Percentiles rank a stretch among this genome's conserved stretches.
phyloP scores from a whole-genome alignment of 2,888 invertebrate genomes.

The Netelia inedita region DNA sequence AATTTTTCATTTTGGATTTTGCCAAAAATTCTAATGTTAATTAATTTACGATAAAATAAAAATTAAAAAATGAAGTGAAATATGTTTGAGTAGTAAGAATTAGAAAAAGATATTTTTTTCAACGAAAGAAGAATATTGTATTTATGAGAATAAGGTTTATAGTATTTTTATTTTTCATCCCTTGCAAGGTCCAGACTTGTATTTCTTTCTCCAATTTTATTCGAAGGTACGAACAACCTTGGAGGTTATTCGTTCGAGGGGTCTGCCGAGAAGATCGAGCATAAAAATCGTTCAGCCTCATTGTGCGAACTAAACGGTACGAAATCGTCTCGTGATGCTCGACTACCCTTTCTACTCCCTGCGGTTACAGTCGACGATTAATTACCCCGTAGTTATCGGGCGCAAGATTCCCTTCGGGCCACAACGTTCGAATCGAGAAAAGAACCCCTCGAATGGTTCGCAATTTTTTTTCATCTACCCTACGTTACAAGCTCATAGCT shows the following conservation, averaged over 20 bases:
- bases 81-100: no score
- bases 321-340: conserved; percentile 70
- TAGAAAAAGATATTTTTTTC: no score
- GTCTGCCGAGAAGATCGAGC: conserved; percentile 1
- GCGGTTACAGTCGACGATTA: conserved; percentile 71
- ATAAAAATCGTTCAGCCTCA: conserved; percentile 50
- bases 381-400: conserved; percentile 75
- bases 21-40: neutral
- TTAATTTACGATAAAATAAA: no score
- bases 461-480: neutral
- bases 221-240: conserved; percentile 23
- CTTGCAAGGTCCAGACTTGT: conserved; percentile 33
- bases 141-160: neutral
- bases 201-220: conserved; percentile 70
- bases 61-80: no score
- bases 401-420: conserved; percentile 55
- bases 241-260: neutral
- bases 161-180: conserved; percentile 38
- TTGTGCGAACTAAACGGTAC: conserved; percentile 72
- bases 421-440: conserved; percentile 31
- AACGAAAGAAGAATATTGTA: no score
- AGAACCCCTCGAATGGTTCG: conserved; percentile 1
- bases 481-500: neutral
- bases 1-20: neutral
- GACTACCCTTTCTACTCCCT: conserved; percentile 70